A percentile compares a stretch with the other conserved stretches of the same genome.
Conservation (phyloP, 2,113 vertebrate genomes). For the Etheostoma spectabile region DNA sequence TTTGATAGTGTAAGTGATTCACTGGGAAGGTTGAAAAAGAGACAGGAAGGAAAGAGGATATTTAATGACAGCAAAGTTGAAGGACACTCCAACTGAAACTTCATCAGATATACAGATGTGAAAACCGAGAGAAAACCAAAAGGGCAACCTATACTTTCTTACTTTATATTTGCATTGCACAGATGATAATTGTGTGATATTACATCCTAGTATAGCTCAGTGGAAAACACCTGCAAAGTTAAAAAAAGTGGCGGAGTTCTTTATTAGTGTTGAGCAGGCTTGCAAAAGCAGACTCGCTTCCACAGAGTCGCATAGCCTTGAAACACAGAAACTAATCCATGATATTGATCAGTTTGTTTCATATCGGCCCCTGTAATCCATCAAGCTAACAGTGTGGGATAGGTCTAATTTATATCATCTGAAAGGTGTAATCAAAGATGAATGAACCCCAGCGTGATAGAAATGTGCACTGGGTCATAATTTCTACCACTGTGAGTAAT, state of each 20-base stretch:
- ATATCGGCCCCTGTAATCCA: slow-evolving; percentile 80
- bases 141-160: neutral
- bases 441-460: slow-evolving; percentile 81
- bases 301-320: slow-evolving; percentile 68
- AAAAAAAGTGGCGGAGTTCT: slow-evolving; percentile 31
- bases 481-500: slow-evolving; percentile 79
- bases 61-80: neutral
- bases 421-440: slow-evolving; percentile 86
- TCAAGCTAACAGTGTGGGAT: slow-evolving; percentile 80
- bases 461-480: slow-evolving; percentile 81
- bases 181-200: neutral
- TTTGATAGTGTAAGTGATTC: slow-evolving; percentile 77
- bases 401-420: slow-evolving; percentile 85
- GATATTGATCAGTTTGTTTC: slow-evolving; percentile 85
- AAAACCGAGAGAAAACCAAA: neutral
- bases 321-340: slow-evolving; percentile 83
- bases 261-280: slow-evolving; percentile 21
- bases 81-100: neutral
- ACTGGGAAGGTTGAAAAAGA: slow-evolving; percentile 70
- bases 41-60: neutral
- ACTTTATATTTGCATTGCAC: neutral
- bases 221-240: slow-evolving; percentile 23
- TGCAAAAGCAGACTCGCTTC: slow-evolving; percentile 50
- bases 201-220: neutral
- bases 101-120: neutral